Conservation (phyloP, 2,888 invertebrate species). For the Thalpophila matura region DNA sequence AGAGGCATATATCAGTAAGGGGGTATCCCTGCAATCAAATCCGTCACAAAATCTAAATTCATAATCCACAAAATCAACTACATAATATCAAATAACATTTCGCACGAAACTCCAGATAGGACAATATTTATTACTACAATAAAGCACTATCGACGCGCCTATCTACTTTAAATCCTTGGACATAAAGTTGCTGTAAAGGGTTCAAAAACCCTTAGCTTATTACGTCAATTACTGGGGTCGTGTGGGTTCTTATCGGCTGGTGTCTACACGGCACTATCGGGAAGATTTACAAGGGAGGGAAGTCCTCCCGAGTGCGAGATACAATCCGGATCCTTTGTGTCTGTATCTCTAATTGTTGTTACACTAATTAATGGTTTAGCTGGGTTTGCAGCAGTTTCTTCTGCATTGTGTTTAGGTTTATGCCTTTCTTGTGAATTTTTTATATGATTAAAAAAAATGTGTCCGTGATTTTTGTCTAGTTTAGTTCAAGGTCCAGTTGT, state of each 20-base stretch:
- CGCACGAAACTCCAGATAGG: constrained; percentile 27
- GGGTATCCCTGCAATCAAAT: neutral
- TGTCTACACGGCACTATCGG: constrained; percentile 78
- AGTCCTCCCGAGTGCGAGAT: constrained; percentile 58
- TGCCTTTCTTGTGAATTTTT: constrained; percentile 1
- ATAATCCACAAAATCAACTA: constrained; percentile 7
- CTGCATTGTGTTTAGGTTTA: constrained; percentile 26
- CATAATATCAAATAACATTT: constrained; percentile 38
- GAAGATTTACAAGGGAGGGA: constrained; percentile 83
- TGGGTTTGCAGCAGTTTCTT: constrained; percentile 29
- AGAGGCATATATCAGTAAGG: no score
- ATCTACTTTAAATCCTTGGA: constrained; percentile 73
- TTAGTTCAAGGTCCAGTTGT: neutral
- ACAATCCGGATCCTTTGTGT: constrained; percentile 70
- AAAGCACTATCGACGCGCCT: constrained; percentile 68
- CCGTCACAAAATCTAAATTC: neutral
- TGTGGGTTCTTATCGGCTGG: constrained; percentile 79
- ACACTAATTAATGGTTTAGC: constrained; percentile 65
- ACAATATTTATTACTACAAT: constrained; percentile 52
- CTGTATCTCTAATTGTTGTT: constrained; percentile 71
- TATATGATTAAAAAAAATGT: no score
- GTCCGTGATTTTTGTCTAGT: no score
- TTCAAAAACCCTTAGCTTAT: constrained; percentile 78
- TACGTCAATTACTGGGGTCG: constrained; percentile 87
- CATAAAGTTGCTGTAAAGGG: constrained; percentile 69